A percentile compares a stretch with the other conserved stretches of the same genome.
phyloP scores from a whole-genome alignment of 2,797 vertebrate species.

The Trachops cirrhosus region DNA sequence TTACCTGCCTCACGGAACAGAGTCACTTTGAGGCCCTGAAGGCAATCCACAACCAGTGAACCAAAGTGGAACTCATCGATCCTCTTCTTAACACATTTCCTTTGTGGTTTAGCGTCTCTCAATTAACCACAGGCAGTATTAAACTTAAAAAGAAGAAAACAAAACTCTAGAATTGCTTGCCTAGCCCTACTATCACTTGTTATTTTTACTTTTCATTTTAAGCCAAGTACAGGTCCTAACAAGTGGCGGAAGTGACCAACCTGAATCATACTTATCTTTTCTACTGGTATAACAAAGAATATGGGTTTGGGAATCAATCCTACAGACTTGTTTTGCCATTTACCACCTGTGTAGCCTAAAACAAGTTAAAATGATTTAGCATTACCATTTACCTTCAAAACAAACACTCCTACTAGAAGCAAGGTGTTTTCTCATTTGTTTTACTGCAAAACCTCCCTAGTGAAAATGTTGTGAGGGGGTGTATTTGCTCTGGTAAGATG shows the following conservation, averaged over 20 bases:
- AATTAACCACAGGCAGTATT: background rate
- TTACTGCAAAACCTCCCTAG: background rate
- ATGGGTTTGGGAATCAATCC: background rate
- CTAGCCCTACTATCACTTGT: background rate
- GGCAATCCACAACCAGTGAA: background rate
- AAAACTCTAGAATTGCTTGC: conserved; percentile 16
- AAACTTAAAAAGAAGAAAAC: background rate
- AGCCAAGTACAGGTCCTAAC: background rate
- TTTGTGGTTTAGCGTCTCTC: conserved; percentile 25
- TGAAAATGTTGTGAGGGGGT: background rate
- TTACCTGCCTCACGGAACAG: background rate
- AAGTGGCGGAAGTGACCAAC: background rate
- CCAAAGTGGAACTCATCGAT: background rate
- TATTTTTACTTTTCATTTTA: conserved; percentile 17
- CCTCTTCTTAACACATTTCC: background rate
- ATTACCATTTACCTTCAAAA: conserved; percentile 35
- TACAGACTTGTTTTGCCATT: background rate
- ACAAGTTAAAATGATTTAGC: background rate
- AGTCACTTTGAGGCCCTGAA: background rate
- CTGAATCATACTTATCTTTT: background rate
- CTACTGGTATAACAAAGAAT: background rate
- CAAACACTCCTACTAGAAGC: background rate
- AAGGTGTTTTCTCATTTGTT: background rate
- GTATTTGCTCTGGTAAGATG: background rate
- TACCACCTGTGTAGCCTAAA: background rate